phyloP scores from a whole-genome alignment of 2,797 vertebrate genomes.

The Rhinogobio ventralis region DNA sequence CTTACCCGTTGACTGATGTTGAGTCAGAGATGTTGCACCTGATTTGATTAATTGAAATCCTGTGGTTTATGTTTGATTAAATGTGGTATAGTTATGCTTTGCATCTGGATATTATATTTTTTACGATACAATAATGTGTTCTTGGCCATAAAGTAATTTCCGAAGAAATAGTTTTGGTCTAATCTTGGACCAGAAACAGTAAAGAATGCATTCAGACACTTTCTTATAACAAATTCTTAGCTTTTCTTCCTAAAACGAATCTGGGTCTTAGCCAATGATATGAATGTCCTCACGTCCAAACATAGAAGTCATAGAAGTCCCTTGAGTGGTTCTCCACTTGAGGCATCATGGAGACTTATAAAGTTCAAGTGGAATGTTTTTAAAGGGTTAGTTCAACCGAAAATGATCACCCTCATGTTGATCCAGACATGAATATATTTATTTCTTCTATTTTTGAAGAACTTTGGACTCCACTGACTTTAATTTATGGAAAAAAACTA shows the following conservation, averaged over 20 bases:
- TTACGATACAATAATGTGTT: not conserved
- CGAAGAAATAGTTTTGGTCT: too few relatives aligned
- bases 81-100: rapidly evolving
- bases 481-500: not conserved
- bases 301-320: too few relatives aligned
- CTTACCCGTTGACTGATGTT: not conserved
- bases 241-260: not conserved
- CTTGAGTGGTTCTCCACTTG: too few relatives aligned
- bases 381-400: too few relatives aligned
- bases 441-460: not conserved
- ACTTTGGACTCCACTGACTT: not conserved
- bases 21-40: not conserved
- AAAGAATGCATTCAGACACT: not conserved
- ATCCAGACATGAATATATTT: too few relatives aligned
- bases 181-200: not conserved
- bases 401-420: too few relatives aligned
- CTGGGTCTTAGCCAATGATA: not conserved
- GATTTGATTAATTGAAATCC: too few relatives aligned
- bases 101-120: not conserved
- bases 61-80: not conserved
- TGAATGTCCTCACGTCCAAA: too few relatives aligned
- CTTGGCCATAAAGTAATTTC: not conserved
- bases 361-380: too few relatives aligned
- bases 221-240: too few relatives aligned
- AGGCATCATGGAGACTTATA: too few relatives aligned